Conservation (phyloP, 2,113 vertebrate genomes). For the Oryzias melastigma region DNA sequence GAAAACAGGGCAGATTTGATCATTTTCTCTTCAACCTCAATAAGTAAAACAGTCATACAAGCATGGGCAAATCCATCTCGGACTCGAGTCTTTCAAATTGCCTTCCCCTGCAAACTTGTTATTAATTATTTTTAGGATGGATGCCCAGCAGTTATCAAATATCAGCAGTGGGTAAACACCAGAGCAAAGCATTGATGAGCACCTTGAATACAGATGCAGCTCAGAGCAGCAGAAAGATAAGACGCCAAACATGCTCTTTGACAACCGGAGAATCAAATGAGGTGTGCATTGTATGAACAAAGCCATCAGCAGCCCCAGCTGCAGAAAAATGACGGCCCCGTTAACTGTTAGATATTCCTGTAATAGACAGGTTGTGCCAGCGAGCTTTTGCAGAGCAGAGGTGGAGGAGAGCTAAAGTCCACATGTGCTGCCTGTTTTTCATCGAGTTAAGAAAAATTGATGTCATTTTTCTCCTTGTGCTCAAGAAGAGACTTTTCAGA, state of each 20-base stretch:
- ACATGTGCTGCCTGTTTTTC: no score
- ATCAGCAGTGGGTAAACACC: slow-evolving; percentile 27
- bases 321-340: slow-evolving; percentile 6
- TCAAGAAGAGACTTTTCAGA: no score
- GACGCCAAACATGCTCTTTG: slow-evolving; percentile 6
- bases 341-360: slow-evolving; percentile 24
- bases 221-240: slow-evolving; percentile 19
- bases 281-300: slow-evolving; percentile 22
- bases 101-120: slow-evolving; percentile 31
- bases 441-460: no score
- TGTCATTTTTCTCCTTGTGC: no score
- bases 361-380: slow-evolving; percentile 39
- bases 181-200: slow-evolving; percentile 27
- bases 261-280: slow-evolving; percentile 41
- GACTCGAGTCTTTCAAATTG: slow-evolving; percentile 8
- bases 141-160: slow-evolving; percentile 37
- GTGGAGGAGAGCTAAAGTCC: no score
- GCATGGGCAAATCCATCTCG: background rate
- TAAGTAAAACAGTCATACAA: slow-evolving; percentile 6
- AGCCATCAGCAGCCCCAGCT: slow-evolving; percentile 20
- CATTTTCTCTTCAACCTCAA: slow-evolving; percentile 7
- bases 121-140: slow-evolving; percentile 27
- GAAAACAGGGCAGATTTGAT: slow-evolving; percentile 8
- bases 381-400: slow-evolving; percentile 2
- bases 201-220: slow-evolving; percentile 31